Evolutionary conservation across 1,140 invertebrate genomes (phyloP).

Genomic region (Camponotus pennsylvanicus): DNA sequence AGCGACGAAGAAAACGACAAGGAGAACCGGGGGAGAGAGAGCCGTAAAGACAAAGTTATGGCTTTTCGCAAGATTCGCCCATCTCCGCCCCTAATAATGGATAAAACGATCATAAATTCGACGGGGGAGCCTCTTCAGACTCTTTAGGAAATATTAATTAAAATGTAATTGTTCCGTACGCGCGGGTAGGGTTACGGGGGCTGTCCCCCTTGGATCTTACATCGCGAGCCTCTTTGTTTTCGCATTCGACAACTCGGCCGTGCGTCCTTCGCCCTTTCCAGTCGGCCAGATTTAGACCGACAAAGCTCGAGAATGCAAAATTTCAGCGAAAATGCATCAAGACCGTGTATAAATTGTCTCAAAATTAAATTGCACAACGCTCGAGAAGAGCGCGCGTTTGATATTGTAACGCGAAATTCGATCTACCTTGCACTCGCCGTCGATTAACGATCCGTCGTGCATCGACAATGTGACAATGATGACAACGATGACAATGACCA

Average conservation of each 20-base stretch:
- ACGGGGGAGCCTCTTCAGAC: conserved; percentile 83
- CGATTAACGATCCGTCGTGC: conserved; percentile 1
- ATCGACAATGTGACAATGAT: neutral
- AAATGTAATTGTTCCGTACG: conserved; percentile 86
- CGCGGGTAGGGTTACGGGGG: conserved; percentile 69
- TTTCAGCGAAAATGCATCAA: neutral
- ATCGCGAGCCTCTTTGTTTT: conserved; percentile 76
- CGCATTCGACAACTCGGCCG: conserved; percentile 73
- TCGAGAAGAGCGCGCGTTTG: neutral
- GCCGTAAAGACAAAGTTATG: conserved; percentile 85
- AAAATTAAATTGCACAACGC: neutral
- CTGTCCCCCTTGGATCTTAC: conserved; percentile 71
- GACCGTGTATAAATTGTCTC: neutral
- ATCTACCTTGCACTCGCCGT: neutral
- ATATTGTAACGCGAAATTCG: neutral
- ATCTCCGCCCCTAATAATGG: conserved; percentile 84
- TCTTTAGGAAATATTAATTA: conserved; percentile 87
- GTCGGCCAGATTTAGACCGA: neutral
- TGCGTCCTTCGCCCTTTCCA: conserved; percentile 41
- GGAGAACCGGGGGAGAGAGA: conserved; percentile 71
- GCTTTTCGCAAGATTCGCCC: conserved; percentile 83
- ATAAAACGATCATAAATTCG: conserved; percentile 87
- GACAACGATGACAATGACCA: conserved; percentile 6
- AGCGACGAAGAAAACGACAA: conserved; percentile 46
- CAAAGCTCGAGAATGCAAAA: neutral